phyloP scores from a whole-genome alignment of 2,888 invertebrate species.

The Gasteruption jaculator region DNA sequence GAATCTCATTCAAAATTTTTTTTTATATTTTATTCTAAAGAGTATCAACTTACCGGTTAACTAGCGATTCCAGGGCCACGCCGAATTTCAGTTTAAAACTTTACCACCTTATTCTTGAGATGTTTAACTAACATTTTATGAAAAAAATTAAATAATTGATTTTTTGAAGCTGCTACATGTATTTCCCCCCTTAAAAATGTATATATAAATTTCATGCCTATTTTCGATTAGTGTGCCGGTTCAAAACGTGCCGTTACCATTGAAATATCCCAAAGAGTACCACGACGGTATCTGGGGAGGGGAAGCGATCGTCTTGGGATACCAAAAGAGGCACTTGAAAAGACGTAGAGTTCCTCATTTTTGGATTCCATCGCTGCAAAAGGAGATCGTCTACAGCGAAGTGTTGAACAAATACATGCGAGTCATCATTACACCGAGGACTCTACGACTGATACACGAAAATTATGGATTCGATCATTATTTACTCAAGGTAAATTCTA shows the following conservation, averaged over 20 bases:
- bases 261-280: conserved; percentile 74
- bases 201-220: too few species aligned
- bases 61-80: too few species aligned
- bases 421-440: conserved; percentile 78
- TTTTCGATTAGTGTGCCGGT: conserved; percentile 62
- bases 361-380: conserved; percentile 81
- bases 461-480: conserved; percentile 94
- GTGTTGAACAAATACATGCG: conserved; percentile 81
- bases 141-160: too few species aligned
- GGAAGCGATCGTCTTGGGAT: conserved; percentile 83
- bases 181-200: too few species aligned
- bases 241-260: conserved; percentile 72
- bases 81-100: too few species aligned
- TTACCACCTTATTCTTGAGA: too few species aligned
- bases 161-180: too few species aligned
- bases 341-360: conserved; percentile 71
- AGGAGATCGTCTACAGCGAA: conserved; percentile 84
- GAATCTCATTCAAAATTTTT: too few species aligned
- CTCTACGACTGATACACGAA: conserved; percentile 80
- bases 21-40: conserved; percentile 1
- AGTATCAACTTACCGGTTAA: too few species aligned
- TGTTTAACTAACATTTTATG: too few species aligned
- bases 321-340: conserved; percentile 25
- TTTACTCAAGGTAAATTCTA: conserved; percentile 69
- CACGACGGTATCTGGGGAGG: conserved; percentile 94